Evolutionary conservation across 2,888 invertebrate species (phyloP).

Genomic region (Hirtodrosophila alboralis): DNA sequence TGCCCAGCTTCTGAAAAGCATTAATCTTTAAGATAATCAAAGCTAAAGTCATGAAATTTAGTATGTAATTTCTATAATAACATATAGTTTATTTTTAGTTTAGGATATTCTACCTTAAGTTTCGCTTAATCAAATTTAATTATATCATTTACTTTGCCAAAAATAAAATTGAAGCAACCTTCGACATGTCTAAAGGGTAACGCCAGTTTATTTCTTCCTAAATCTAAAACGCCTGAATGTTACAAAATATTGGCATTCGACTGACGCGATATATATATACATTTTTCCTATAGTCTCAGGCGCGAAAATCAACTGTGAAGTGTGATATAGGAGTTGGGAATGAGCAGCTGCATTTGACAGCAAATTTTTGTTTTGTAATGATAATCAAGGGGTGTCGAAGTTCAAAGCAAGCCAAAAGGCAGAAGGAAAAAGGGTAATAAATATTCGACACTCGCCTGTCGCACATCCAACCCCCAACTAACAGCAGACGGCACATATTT

Average conservation of each 20-base stretch:
- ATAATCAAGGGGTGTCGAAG: conserved; percentile 25
- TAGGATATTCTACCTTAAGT: too few relatives aligned
- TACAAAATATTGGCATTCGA: conserved; percentile 47
- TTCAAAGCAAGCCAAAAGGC: conserved; percentile 16
- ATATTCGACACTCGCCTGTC: conserved; percentile 20
- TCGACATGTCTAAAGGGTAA: conserved; percentile 4
- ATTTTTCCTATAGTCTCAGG: conserved; percentile 20
- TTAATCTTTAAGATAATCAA: too few relatives aligned
- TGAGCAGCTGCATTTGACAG: conserved; percentile 70
- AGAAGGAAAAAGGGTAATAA: conserved; percentile 16
- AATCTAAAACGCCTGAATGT: conserved; percentile 30
- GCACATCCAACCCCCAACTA: neutral
- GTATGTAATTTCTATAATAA: too few relatives aligned
- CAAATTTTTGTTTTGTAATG: conserved; percentile 33
- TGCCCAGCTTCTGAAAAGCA: too few relatives aligned
- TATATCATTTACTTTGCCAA: too few relatives aligned
- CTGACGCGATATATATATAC: conserved; percentile 38
- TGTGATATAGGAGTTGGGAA: neutral
- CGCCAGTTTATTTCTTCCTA: neutral
- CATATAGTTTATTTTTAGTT: too few relatives aligned
- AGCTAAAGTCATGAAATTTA: too few relatives aligned
- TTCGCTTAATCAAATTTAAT: too few relatives aligned
- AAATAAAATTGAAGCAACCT: too few relatives aligned
- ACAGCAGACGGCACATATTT: conserved; percentile 39
- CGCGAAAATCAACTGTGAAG: conserved; percentile 24